Percentiles rank a stretch among this genome's conserved stretches.
Evolutionary conservation across 2,888 invertebrate genomes (phyloP).

Genomic region (Synanthedon andrenaeformis): DNA sequence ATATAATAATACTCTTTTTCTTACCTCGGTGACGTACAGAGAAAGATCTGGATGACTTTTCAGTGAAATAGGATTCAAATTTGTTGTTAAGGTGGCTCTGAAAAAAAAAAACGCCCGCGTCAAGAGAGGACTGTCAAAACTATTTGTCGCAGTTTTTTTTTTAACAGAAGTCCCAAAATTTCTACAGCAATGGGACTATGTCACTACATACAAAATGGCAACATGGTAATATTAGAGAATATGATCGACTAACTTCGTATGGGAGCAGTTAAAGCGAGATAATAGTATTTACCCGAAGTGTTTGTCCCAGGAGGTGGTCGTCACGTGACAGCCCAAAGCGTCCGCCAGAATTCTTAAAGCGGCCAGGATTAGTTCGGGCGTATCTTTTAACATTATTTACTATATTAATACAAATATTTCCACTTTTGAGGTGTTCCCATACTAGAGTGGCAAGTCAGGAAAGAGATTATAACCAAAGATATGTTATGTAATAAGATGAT

Average conservation of each 20-base stretch:
- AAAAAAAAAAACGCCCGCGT: constrained; percentile 9
- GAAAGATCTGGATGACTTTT: constrained; percentile 52
- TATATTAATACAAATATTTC: not conserved
- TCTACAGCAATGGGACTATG: too few species aligned
- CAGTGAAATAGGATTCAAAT: constrained; percentile 41
- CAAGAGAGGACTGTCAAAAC: too few species aligned
- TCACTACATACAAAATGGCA: too few species aligned
- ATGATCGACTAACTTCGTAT: too few species aligned
- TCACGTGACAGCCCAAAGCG: constrained; percentile 81
- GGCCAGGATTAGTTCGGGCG: constrained; percentile 77
- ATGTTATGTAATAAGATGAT: too few species aligned
- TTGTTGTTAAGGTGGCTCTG: constrained; percentile 52
- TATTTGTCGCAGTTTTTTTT: too few species aligned
- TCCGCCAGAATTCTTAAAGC: constrained; percentile 81
- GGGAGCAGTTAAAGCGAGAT: too few species aligned
- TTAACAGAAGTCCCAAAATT: too few species aligned
- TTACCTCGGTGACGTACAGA: constrained; percentile 50
- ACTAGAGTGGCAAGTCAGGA: too few species aligned
- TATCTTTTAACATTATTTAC: constrained; percentile 45
- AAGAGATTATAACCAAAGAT: too few species aligned
- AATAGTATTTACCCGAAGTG: constrained; percentile 47
- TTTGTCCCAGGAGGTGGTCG: constrained; percentile 85
- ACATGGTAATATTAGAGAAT: too few species aligned
- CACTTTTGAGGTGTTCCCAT: too few species aligned
- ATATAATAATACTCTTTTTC: constrained; percentile 3